Evolutionary conservation across 2,797 vertebrate genomes (phyloP).

Genomic region (Cyprinodon diabolis): DNA sequence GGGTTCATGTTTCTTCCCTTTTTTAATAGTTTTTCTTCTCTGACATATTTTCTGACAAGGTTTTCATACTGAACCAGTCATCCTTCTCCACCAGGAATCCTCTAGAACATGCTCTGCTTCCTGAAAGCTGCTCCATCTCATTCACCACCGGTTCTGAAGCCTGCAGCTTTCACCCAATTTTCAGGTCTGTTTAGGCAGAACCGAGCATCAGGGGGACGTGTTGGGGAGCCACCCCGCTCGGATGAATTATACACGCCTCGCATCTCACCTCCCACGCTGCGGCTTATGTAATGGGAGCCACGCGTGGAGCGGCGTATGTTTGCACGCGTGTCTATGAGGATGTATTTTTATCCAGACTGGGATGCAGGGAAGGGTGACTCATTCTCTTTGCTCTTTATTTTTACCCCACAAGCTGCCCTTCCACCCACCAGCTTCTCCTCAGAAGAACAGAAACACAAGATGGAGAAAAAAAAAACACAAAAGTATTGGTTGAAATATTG

Average conservation of each 20-base stretch:
- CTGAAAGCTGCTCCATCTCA: slow-evolving; percentile 18
- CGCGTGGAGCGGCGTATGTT: slow-evolving; percentile 61
- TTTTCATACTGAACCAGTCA: background rate
- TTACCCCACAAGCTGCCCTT: slow-evolving; percentile 66
- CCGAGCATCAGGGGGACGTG: slow-evolving; percentile 3
- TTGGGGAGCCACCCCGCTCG: slow-evolving; percentile 40
- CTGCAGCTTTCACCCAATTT: slow-evolving; percentile 6
- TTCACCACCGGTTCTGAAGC: background rate
- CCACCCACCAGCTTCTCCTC: slow-evolving; percentile 46
- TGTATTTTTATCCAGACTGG: slow-evolving; percentile 77
- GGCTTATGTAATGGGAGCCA: slow-evolving; percentile 75
- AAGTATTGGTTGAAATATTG: background rate
- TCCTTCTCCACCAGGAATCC: slow-evolving; percentile 6
- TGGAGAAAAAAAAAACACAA: background rate
- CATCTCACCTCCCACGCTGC: slow-evolving; percentile 70
- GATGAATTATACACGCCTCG: slow-evolving; percentile 74
- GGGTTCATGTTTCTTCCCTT: too few relatives aligned
- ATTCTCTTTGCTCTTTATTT: slow-evolving; percentile 76
- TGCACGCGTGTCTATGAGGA: slow-evolving; percentile 53
- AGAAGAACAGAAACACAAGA: slow-evolving; percentile 19
- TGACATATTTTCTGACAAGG: too few relatives aligned
- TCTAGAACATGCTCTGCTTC: slow-evolving; percentile 4
- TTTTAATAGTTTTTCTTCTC: too few relatives aligned
- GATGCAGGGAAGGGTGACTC: slow-evolving; percentile 76
- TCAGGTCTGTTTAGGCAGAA: background rate